Evolutionary conservation across 2,797 vertebrate genomes (phyloP), one percentile per base, ranked within the genome.

Genomic region (Gorsachius magnificus): DNA sequence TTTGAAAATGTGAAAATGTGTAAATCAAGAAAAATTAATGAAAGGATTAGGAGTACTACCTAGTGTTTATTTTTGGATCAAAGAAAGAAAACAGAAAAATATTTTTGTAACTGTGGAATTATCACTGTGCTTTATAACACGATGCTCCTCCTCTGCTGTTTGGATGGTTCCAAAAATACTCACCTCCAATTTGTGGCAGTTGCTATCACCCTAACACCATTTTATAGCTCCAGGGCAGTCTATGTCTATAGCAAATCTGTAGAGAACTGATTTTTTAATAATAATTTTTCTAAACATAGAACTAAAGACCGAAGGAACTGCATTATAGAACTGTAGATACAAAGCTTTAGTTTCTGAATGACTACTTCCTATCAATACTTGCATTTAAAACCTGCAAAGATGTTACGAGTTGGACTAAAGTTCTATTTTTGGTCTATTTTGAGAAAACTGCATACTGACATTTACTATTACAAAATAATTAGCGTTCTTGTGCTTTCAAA

Each of bases 171-270:
- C 89, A 86, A 75, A 95, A 70, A 70, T 46, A 92, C 26, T 61
- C 82, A 29, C 69, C 82, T 91, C 69, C 22, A 1, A 71, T 88
- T 69, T 57, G 75, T 41, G 87, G 93, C 82, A 80, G 70, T 24
- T 74, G 87, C 83, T 94, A 60, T 83, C 84, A 77, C 65, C 89
- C 76, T 64, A 70, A 77, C 84, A 87, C 84, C 35, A 36, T 72
- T 90, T 26, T 36, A 41, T 33, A 88, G 79, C 91, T 87, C 46
- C 74, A 45, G 85, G 94, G 95, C 89, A 95, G 76, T 13, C 54
- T 46, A 16, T 33, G 35, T 38, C 87, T 89, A 18, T 9, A 91
- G 75, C 57, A 91, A 77, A 93, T 56, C 71, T n/a, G 87, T 14
- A 57, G 36, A 90, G 58, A 87, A 85, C 82, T 48, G 78, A 91